Evolutionary conservation across 1,140 invertebrate genomes (phyloP).

Genomic region (Propsilocerus akamusi): DNA sequence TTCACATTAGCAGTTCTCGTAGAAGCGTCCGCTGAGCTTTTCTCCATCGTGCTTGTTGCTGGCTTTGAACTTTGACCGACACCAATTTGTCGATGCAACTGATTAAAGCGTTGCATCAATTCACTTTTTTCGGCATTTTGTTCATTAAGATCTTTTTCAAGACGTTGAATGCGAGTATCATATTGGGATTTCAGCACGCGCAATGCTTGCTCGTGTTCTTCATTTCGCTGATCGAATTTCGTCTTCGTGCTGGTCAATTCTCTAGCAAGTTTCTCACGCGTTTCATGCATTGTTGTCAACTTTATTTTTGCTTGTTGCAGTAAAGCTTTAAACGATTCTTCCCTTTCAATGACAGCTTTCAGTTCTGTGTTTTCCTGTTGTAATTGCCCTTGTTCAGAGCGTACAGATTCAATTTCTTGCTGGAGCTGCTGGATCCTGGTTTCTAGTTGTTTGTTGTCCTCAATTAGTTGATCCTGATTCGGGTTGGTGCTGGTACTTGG

Average conservation of each 20-base stretch:
- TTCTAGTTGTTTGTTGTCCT: slow-evolving; percentile 25
- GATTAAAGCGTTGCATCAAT: slow-evolving; percentile 37
- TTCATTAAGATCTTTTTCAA: slow-evolving; percentile 61
- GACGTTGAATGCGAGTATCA: slow-evolving; percentile 42
- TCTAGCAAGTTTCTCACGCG: slow-evolving; percentile 36
- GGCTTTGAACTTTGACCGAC: slow-evolving; percentile 47
- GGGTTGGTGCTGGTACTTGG: slow-evolving; percentile 20
- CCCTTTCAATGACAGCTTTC: slow-evolving; percentile 40
- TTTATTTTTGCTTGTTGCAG: slow-evolving; percentile 51
- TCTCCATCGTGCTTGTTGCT: slow-evolving; percentile 41
- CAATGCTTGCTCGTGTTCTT: slow-evolving; percentile 37
- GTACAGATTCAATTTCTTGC: slow-evolving; percentile 31
- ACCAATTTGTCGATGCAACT: slow-evolving; percentile 62
- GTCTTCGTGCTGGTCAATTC: slow-evolving; percentile 38
- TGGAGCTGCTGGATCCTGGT: slow-evolving; percentile 40
- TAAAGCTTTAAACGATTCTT: slow-evolving; percentile 51
- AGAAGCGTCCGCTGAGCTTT: slow-evolving; percentile 54
- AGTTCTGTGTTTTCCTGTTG: slow-evolving; percentile 50
- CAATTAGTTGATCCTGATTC: slow-evolving; percentile 23
- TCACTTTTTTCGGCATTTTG: slow-evolving; percentile 38
- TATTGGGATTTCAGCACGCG: slow-evolving; percentile 48
- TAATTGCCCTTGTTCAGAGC: slow-evolving; percentile 41
- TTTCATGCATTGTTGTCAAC: slow-evolving; percentile 45
- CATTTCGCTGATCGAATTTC: slow-evolving; percentile 26
- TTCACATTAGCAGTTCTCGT: slow-evolving; percentile 67